phyloP scores from a whole-genome alignment of 2,888 invertebrate genomes.

The Acanthacorydalis orientalis region DNA sequence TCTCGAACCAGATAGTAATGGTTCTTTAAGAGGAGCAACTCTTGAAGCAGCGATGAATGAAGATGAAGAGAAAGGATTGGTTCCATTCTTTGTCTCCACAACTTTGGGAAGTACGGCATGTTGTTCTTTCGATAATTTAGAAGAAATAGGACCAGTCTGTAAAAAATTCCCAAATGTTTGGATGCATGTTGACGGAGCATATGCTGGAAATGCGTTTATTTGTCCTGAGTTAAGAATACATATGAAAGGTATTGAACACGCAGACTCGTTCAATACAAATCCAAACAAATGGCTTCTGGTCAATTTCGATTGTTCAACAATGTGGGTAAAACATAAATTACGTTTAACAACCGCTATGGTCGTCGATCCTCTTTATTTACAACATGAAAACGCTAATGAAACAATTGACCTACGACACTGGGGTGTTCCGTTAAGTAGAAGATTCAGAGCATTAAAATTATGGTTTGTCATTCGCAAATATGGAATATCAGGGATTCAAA shows the following conservation, averaged over 20 bases:
- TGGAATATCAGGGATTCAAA: slow-evolving; percentile 65
- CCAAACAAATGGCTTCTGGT: slow-evolving; percentile 78
- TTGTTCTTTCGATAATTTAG: slow-evolving; percentile 68
- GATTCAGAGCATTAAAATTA: slow-evolving; percentile 71
- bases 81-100: slow-evolving; percentile 69
- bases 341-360: slow-evolving; percentile 66
- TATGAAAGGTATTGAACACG: slow-evolving; percentile 51
- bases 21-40: slow-evolving; percentile 43
- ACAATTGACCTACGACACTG: slow-evolving; percentile 64
- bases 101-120: slow-evolving; percentile 73
- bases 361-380: slow-evolving; percentile 72
- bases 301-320: slow-evolving; percentile 69
- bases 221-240: slow-evolving; percentile 62
- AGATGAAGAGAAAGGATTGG: slow-evolving; percentile 54
- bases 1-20: slow-evolving; percentile 51
- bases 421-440: slow-evolving; percentile 70
- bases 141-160: slow-evolving; percentile 60
- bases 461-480: slow-evolving; percentile 78
- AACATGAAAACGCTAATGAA: slow-evolving; percentile 59
- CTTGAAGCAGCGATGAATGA: slow-evolving; percentile 47
- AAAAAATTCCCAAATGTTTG: slow-evolving; percentile 45
- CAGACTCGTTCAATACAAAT: slow-evolving; percentile 75
- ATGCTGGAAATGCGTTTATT: slow-evolving; percentile 73
- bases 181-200: slow-evolving; percentile 79
- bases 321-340: slow-evolving; percentile 68